Evolutionary conservation across 2,797 vertebrate genomes (phyloP), one percentile per base, ranked within the genome.

Genomic region (Hylomyscus alleni): DNA sequence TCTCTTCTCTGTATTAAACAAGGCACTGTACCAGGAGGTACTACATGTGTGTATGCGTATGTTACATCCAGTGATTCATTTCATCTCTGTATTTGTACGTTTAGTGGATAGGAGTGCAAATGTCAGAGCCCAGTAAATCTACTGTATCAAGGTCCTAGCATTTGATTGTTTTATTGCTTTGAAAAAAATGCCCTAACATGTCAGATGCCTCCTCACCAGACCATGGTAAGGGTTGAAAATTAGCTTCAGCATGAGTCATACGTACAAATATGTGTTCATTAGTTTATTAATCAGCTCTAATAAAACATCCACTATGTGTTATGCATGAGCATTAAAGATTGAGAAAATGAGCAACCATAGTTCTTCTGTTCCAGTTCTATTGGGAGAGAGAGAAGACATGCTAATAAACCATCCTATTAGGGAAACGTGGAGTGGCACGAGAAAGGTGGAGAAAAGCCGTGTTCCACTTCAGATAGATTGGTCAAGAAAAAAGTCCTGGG

Each of bases 41-140:
- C 10, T 20, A 9, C 4, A 4, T 15, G 37, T 72, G 44, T 80
- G 31, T 31, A 1, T 31, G 17, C 40, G 17, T 80, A 54, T 40
- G 6, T 50, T 26, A 3, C 0, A 1, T 26, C 1, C 2, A 67
- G 44, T 5, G n/a, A 29, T 4, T 47, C 58, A 47, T 91, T 4
- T 77, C 56, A 56, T 69, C 12, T 73, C 13, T n/a, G 8, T 20
- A 5, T 89, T 62, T 29, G 52, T 29, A 50, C 4, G 0, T 11
- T 17, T 4, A 11, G 11, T 5, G 20, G 31, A 14, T 29, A 1
- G 2, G 56, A 84, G 26, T 17, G 20, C 50, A 10, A 13, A 9
- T 8, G 29, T 2, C n/a, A 40, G 37, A 37, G 24, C 40, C 34
- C 19, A 12, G 26, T 6, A 29, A 5, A 47, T 15, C 22, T 15